phyloP scores from a whole-genome alignment of 2,113 vertebrate species.

The Nyctibius bracteatus region DNA sequence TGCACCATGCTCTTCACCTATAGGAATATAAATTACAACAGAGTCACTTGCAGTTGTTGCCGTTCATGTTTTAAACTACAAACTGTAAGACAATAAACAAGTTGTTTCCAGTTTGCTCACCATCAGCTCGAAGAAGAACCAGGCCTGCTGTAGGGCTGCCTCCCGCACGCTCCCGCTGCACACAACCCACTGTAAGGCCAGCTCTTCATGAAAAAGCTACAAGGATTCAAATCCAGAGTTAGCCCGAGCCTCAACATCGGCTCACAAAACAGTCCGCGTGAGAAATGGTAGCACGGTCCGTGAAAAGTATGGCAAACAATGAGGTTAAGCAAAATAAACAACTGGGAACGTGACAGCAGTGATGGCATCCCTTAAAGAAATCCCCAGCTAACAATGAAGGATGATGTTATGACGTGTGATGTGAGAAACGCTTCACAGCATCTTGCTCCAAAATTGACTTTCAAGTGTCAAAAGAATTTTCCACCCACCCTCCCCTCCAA shows the following conservation, averaged over 20 bases:
- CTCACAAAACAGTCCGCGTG: slow-evolving; percentile 5
- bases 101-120: slow-evolving; percentile 74
- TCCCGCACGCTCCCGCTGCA: slow-evolving; percentile 97
- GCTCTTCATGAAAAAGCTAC: slow-evolving; percentile 96
- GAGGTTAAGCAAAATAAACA: slow-evolving; percentile 60
- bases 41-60: background rate
- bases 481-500: background rate
- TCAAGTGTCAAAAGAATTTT: slow-evolving; percentile 30
- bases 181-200: slow-evolving; percentile 98
- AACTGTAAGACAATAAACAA: background rate
- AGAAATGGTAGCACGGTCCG: slow-evolving; percentile 26
- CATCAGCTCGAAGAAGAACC: slow-evolving; percentile 99
- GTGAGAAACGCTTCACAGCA: slow-evolving; percentile 56
- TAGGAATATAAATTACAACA: slow-evolving; percentile 8
- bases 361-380: slow-evolving; percentile 72
- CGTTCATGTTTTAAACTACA: background rate
- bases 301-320: slow-evolving; percentile 54
- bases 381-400: slow-evolving; percentile 51
- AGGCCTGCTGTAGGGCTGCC: slow-evolving; percentile 93
- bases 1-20: slow-evolving; percentile 99
- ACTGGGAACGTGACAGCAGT: slow-evolving; percentile 47
- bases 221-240: slow-evolving; percentile 58
- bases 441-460: slow-evolving; percentile 58
- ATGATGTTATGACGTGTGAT: slow-evolving; percentile 45
- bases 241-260: background rate